phyloP scores from a whole-genome alignment of 1,140 invertebrate species.

The Procambarus virginalis region DNA sequence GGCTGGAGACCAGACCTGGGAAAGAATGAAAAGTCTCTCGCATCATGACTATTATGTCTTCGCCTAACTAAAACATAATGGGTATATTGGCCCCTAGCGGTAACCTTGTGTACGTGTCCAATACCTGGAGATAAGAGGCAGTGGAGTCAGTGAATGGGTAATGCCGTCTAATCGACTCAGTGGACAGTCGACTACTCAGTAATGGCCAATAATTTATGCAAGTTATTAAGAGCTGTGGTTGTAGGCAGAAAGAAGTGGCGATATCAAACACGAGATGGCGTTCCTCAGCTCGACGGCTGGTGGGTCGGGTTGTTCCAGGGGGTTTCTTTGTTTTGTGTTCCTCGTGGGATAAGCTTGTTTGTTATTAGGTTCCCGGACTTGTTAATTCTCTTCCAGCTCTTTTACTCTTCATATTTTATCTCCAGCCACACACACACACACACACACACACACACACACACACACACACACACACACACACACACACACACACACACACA shows the following conservation, averaged over 20 bases:
- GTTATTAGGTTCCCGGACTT: too few relatives aligned
- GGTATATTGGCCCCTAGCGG: background rate
- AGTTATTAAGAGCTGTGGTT: background rate
- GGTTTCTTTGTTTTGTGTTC: background rate
- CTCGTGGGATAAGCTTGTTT: background rate
- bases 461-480: too few relatives aligned
- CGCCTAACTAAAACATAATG: background rate
- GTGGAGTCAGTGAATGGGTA: background rate
- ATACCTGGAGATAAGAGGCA: background rate
- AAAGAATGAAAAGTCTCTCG: too few relatives aligned
- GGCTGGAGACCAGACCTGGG: too few relatives aligned
- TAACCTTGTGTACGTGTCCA: background rate
- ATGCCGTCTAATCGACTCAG: background rate
- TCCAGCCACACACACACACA: too few relatives aligned
- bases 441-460: too few relatives aligned
- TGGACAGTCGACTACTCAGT: background rate
- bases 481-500: too few relatives aligned
- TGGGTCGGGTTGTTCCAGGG: too few relatives aligned
- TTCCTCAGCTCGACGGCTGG: background rate
- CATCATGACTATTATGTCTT: background rate
- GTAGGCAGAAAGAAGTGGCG: background rate
- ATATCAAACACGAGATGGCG: background rate
- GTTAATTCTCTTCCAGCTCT: too few relatives aligned
- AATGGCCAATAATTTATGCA: constrained; percentile 10
- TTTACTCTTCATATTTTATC: too few relatives aligned